phyloP scores from a whole-genome alignment of 2,113 vertebrate genomes.

The Scomber colias region DNA sequence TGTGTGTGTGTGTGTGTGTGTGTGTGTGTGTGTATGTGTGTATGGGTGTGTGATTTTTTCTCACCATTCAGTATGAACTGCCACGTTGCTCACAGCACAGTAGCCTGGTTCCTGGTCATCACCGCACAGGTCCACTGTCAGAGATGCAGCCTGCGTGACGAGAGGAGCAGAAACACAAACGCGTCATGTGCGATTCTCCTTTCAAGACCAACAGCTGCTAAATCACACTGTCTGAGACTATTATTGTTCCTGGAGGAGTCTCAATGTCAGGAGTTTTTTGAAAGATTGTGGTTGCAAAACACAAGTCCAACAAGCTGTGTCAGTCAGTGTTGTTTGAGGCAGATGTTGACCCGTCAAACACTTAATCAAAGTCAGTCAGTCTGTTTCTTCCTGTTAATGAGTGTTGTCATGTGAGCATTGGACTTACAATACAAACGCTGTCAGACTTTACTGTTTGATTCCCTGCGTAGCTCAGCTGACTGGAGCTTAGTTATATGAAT shows the following conservation, averaged over 20 bases:
- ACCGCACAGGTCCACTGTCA: constrained; percentile 95
- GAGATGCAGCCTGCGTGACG: constrained; percentile 90
- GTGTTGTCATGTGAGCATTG: neutral
- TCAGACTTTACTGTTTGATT: neutral
- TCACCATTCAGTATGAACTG: constrained; percentile 95
- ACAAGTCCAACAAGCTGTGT: constrained; percentile 26
- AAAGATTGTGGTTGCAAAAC: constrained; percentile 28
- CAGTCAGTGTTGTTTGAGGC: constrained; percentile 21
- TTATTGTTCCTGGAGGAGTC: constrained; percentile 18
- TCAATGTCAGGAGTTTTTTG: neutral
- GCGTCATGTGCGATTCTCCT: constrained; percentile 17
- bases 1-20: constrained; percentile 9
- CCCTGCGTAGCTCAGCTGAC: neutral
- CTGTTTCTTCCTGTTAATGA: constrained; percentile 2
- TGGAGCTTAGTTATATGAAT: neutral
- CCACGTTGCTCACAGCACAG: constrained; percentile 94
- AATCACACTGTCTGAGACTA: neutral
- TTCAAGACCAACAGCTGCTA: constrained; percentile 1
- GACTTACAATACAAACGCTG: neutral
- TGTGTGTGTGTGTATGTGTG: constrained; percentile 13
- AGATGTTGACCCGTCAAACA: constrained; percentile 17
- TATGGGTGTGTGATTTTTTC: constrained; percentile 40
- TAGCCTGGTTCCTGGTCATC: constrained; percentile 95
- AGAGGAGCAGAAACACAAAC: neutral
- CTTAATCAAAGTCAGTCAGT: constrained; percentile 16